Conservation (phyloP, 2,888 invertebrate genomes). For the Dendrolimus pini region DNA sequence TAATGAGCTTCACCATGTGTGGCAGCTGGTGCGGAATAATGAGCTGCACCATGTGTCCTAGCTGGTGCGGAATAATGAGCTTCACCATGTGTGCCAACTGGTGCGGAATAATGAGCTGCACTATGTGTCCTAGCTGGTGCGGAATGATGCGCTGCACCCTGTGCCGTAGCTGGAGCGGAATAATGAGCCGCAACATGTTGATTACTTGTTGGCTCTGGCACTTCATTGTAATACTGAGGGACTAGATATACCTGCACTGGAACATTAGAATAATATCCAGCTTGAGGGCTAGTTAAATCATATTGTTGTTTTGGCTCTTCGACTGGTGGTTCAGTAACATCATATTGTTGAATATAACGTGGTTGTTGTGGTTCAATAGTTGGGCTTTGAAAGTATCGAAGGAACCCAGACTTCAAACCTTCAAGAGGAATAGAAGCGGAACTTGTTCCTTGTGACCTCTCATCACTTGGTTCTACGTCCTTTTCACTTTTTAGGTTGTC, state of each 20-base stretch:
- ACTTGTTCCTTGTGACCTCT: constrained; percentile 25
- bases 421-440: constrained; percentile 37
- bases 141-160: too few species aligned
- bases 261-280: constrained; percentile 61
- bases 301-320: constrained; percentile 30
- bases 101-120: constrained; percentile 33
- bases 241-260: constrained; percentile 69
- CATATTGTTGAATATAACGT: constrained; percentile 60
- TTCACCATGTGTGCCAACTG: too few species aligned
- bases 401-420: constrained; percentile 47
- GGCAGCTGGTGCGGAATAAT: constrained; percentile 22
- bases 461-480: constrained; percentile 39
- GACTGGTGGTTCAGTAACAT: constrained; percentile 56
- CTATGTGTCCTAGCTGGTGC: constrained; percentile 16
- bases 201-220: constrained; percentile 24
- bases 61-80: too few species aligned
- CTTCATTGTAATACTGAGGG: constrained; percentile 57
- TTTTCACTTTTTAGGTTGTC: constrained; percentile 80
- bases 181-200: neutral
- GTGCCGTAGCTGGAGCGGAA: constrained; percentile 13
- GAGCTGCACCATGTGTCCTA: constrained; percentile 24
- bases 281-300: constrained; percentile 32
- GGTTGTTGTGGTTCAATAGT: constrained; percentile 31
- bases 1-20: too few species aligned
- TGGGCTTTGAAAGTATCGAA: constrained; percentile 44